phyloP scores from a whole-genome alignment of 2,113 vertebrate species.

The Falcunculus frontatus region DNA sequence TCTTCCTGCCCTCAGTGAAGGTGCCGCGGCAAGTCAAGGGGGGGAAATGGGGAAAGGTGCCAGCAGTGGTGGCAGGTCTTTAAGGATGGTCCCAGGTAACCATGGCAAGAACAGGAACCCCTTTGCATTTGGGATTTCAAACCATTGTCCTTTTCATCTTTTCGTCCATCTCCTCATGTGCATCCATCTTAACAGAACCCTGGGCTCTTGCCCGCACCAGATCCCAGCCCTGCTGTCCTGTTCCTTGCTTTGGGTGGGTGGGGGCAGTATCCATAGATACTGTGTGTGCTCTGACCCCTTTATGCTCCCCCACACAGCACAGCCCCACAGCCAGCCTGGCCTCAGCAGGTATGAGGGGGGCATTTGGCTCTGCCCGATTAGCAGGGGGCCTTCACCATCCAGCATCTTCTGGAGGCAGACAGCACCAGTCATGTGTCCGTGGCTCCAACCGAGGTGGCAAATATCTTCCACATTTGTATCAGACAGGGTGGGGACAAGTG shows the following conservation, averaged over 20 bases:
- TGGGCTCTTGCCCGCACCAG: not conserved
- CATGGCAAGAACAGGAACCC: not conserved
- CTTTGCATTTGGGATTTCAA: not conserved
- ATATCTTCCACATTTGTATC: not conserved
- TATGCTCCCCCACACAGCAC: not conserved
- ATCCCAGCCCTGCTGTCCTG: no score
- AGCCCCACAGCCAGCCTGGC: not conserved
- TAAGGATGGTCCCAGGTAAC: not conserved
- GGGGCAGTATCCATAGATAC: not conserved
- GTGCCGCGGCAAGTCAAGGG: not conserved
- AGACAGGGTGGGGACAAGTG: no score
- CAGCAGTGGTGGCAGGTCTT: not conserved
- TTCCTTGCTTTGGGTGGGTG: not conserved
- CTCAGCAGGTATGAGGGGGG: fast-evolving
- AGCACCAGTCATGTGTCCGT: not conserved
- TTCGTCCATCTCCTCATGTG: not conserved
- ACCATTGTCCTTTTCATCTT: not conserved
- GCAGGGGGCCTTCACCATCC: not conserved
- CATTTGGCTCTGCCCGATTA: not conserved
- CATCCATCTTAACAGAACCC: not conserved
- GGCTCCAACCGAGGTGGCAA: not conserved
- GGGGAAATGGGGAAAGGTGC: not conserved
- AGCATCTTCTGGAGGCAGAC: not conserved
- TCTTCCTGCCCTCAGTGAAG: not conserved
- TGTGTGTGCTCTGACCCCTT: not conserved